Base-by-base conservation (phyloP, 1,140 invertebrate species). In the Drosophila tropicalis region DNA sequence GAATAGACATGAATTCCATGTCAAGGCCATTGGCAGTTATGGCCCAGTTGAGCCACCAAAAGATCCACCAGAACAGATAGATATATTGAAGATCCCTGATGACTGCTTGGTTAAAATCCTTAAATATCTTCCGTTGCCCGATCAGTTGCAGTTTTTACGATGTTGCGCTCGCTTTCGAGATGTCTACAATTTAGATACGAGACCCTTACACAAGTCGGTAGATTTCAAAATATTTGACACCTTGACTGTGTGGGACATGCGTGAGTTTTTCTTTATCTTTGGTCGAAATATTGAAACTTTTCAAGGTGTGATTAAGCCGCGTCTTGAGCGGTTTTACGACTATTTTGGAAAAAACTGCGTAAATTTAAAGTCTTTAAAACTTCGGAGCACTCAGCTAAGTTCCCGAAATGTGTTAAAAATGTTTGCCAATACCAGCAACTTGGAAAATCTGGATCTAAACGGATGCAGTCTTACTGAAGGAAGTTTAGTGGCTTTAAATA, bases 161-260 rank as follows among this genome's bases (percentile, higher is more conserved):
- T 86, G 0, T 13, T 86, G 82, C 62, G 9, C 32, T 10, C 82
- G 70, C 13, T 85, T 85, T 6, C 55, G 68, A 1, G 57, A 34
- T 0, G 10, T 84, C 2, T 84, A 81, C 29, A 15, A 71, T 19
- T 9, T 12, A 3, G 40, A 65, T 15, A 61, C 70, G 1, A 44
- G 64, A 12, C 36, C 39, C 0, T 17, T 80, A 13, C 67, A 85
- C 32, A 85, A 63, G 22, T 17, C 1, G 0, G 1, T 81, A 0
- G 22, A 75, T 7, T 55, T 74, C 6, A 1, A 12, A 1, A 10
- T 62, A 0, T 69, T 90, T 0, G 19, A 44, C 0, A 0, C 6
- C 0, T 44, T 90, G 70, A 86, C 86, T 0, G 34, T 79, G 3
- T 90, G 82, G 82, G 77, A 90, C 17, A 51, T 81, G 6, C 77